Evolutionary conservation across 2,113 vertebrate species (phyloP).

Genomic region (Salminus brasiliensis): DNA sequence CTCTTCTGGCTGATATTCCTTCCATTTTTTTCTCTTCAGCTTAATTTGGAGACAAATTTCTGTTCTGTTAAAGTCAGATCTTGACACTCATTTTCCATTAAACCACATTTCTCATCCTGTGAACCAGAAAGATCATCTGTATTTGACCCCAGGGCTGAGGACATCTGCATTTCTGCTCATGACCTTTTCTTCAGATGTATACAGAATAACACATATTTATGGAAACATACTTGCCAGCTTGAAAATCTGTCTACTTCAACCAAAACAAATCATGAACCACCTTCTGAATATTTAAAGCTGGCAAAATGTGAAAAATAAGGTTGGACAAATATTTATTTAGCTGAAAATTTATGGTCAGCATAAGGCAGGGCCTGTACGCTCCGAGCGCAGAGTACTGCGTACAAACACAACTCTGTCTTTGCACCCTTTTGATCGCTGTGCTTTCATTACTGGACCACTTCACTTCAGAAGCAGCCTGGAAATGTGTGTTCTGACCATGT

Average conservation of each 20-base stretch:
- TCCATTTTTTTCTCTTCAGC: too few relatives aligned
- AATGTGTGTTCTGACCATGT: too few relatives aligned
- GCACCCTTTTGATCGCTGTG: neutral
- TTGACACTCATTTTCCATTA: neutral
- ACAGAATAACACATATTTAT: slow-evolving; percentile 42
- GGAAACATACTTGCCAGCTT: slow-evolving; percentile 52
- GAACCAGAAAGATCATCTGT: neutral
- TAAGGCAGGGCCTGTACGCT: slow-evolving; percentile 66
- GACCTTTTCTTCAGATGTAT: slow-evolving; percentile 44
- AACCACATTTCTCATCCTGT: neutral
- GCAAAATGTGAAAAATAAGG: slow-evolving; percentile 61
- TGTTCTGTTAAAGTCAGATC: too few relatives aligned
- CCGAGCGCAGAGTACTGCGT: slow-evolving; percentile 61
- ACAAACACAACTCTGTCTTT: slow-evolving; percentile 63
- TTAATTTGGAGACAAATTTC: too few relatives aligned
- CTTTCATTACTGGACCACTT: neutral
- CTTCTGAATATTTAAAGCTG: slow-evolving; percentile 69
- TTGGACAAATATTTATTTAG: slow-evolving; percentile 74
- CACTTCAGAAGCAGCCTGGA: too few relatives aligned
- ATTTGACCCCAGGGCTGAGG: slow-evolving; percentile 2
- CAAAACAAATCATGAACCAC: slow-evolving; percentile 66
- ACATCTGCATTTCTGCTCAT: neutral
- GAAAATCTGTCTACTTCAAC: slow-evolving; percentile 14
- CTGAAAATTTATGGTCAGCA: slow-evolving; percentile 69
- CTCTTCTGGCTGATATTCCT: too few relatives aligned